Evolutionary conservation across 2,113 vertebrate genomes (phyloP).

Genomic region (Brevimyrus niger): DNA sequence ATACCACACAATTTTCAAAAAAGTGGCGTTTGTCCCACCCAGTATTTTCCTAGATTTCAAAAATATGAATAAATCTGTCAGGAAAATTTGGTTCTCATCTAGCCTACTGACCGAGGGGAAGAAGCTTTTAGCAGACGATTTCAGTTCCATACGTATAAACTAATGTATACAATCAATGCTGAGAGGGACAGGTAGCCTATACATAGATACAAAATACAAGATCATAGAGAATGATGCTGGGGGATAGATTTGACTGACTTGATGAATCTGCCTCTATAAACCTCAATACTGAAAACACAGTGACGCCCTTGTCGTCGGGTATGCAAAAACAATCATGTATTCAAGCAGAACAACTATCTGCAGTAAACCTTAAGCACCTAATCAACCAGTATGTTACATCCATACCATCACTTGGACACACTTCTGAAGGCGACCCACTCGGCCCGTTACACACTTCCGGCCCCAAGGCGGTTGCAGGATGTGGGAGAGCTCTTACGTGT

Average conservation of each 20-base stretch:
- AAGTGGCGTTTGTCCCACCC: background rate
- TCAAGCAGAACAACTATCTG: background rate
- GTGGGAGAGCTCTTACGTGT: constrained; percentile 62
- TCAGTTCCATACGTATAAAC: background rate
- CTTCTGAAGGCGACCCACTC: background rate
- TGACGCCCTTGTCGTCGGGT: background rate
- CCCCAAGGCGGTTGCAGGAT: background rate
- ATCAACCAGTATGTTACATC: background rate
- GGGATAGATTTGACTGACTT: background rate
- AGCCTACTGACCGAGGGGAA: background rate
- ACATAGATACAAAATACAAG: background rate
- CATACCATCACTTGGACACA: background rate
- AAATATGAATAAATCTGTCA: background rate
- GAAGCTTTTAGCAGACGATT: background rate
- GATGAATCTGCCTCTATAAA: background rate
- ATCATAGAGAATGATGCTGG: background rate
- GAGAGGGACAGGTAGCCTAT: background rate
- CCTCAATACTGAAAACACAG: background rate
- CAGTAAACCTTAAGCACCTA: background rate
- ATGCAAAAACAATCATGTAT: background rate
- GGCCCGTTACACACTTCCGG: background rate
- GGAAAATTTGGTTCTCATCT: background rate
- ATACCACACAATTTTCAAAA: background rate
- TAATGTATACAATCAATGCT: background rate
- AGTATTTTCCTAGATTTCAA: background rate